Evolutionary conservation across 2,888 invertebrate genomes (phyloP), one percentile per base, ranked within the genome.

Genomic region (Cheilosia soror): DNA sequence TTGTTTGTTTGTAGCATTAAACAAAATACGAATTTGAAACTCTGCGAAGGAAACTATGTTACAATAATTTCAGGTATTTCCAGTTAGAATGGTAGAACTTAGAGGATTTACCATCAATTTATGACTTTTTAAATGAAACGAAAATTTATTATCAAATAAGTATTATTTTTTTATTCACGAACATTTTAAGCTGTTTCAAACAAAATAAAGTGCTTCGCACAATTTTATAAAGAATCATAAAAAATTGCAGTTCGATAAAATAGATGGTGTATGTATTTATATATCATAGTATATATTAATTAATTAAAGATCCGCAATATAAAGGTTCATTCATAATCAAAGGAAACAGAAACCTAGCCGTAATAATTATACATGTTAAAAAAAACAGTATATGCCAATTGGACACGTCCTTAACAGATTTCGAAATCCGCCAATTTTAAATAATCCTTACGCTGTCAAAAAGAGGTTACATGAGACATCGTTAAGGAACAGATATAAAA

Each of bases 121-220:
- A 11, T 11, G 37, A 37, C 3, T 47, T 3, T 47, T 51, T 20
- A 63, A 68, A 68, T 29, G 31, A 83, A 83, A 83, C 66, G 51
- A 33, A 25, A 11, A 31, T 11, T 29, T 66, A 25, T 73, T 83
- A 84, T 83, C 82, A 83, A 83, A 82, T 76, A 83, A 83, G 47
- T 75, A 66, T 84, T 75, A 69, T 51, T 68, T 84, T 68, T 84
- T 84, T 83, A 84, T 84, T 84, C 79, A 84, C 69, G 75, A 84
- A 75, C 68, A 79, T 65, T 84, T 75, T 79, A 79, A 84, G 83
- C 83, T 75, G 78, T 84, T 84, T 75, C 29, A 84, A 79, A 84
- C 47, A 84, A 79, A 68, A 73, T 71, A 62, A 79, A 73, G 73
- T 79, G 83, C 79, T 71, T 75, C 40, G 83, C 83, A 79, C 78